Evolutionary conservation across 2,888 invertebrate species (phyloP), one percentile per base, ranked within the genome.

Genomic region (Agriopis marginaria): DNA sequence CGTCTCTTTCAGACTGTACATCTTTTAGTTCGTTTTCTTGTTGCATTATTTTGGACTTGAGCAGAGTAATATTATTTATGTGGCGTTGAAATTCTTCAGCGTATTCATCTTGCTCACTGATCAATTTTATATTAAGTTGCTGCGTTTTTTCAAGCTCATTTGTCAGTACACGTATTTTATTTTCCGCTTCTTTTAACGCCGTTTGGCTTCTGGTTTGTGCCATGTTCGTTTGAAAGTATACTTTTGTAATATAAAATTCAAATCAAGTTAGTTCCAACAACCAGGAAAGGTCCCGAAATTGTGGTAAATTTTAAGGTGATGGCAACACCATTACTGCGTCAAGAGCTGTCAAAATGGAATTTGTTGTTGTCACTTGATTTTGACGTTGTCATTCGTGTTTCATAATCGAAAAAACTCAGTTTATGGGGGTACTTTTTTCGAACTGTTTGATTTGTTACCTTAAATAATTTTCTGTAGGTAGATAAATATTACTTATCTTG

Each of bases 71-170:
- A 7, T 55, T 14, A 14, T n/a, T 40, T 11, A 55, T 40, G 6
- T 40, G 55, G 2, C 40, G 39, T 12, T 40, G 39, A 40, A 12
- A 55, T 40, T 55, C 55, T 17, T 55, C 55, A 1, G 55, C 55
- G 40, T 40, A 55, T 51, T 51, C 51, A 11, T 51, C 23, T 12
- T 51, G 51, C 9, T 51, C 51, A 51, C 12, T 51, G 3, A 40
- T 40, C 14, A 55, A 14, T 55, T 55, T 55, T 7, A 55, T n/a
- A 23, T 53, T 32, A n/a, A n/a, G n/a, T n/a, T n/a, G n/a, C n/a
- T n/a, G n/a, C n/a, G n/a, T n/a, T n/a, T n/a, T n/a, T n/a, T n/a
- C n/a, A n/a, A n/a, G n/a, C n/a, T n/a, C n/a, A n/a, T n/a, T n/a
- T n/a, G n/a, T n/a, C n/a, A n/a, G n/a, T n/a, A n/a, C n/a, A n/a